Evolutionary conservation across 1,140 invertebrate genomes (phyloP), one percentile per base, ranked within the genome.

Genomic region (Solen grandis): DNA sequence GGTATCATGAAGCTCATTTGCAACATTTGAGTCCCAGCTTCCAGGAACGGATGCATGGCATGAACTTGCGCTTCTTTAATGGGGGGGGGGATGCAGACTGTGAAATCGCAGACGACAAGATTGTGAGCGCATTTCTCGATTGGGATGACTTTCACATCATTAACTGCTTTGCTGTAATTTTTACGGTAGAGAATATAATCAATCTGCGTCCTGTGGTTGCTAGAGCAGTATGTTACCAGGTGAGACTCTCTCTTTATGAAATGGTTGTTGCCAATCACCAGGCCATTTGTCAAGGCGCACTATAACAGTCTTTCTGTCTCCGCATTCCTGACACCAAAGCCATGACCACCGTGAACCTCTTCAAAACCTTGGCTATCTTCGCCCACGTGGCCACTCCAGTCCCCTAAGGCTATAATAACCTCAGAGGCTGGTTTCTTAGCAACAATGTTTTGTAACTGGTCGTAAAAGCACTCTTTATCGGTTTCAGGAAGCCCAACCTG

Each of bases 361-460:
- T 50, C 65, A 68, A 68, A 68, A 38, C 65, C 36, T 25, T 25
- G 0, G 27, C 38, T n/a, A 29, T 68, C 31, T 16, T 35, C 38
- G 8, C 65, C 41, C 16, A 68, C 65, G 50, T 68, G 65, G n/a
- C 65, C 65, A 41, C 50, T 68, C 65, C 65, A 68, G n/a, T 68
- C 65, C 38, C 65, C 46, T 19, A 41, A 41, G 5, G 65, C 36
- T 3, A 68, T 25, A 10, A 68, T 35, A 38, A 68, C 22, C 41
- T 68, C 65, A n/a, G 65, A 68, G 29, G 65, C 65, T 41, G 65
- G 65, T 19, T 46, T 68, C 25, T 68, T 68, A n/a, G 65, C 29
- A 41, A 68, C 65, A 54, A n/a, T n/a, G n/a, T 25, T 54, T 25
- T 54, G 52, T 22, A 54, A 25, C 1, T 54, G 52, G 52, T 54